Percentiles rank a stretch among this genome's conserved stretches.
Conservation (phyloP, 1,140 invertebrate species). For the Hylaeus volcanicus region DNA sequence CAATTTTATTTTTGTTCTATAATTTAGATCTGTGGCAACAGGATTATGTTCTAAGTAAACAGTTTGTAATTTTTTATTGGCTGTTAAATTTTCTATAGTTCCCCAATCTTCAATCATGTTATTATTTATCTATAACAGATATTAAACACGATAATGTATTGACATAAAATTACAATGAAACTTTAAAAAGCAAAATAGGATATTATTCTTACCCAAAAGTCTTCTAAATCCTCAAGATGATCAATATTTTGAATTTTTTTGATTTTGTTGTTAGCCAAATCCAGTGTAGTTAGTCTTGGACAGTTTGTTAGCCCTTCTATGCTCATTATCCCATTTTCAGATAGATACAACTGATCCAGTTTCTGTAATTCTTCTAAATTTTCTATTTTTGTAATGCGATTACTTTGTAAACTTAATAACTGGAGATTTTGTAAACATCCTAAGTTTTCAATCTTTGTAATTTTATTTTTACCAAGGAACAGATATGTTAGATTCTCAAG, state of each 20-base stretch:
- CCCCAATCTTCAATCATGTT: slow-evolving; percentile 94
- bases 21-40: slow-evolving; percentile 90
- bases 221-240: slow-evolving; percentile 89
- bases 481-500: slow-evolving; percentile 88
- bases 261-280: slow-evolving; percentile 95
- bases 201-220: slow-evolving; percentile 92
- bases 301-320: slow-evolving; percentile 89
- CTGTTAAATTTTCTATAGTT: slow-evolving; percentile 88
- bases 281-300: slow-evolving; percentile 89
- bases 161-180: slow-evolving; percentile 24
- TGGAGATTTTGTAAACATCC: slow-evolving; percentile 88
- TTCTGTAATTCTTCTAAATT: slow-evolving; percentile 88
- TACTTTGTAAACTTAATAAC: slow-evolving; percentile 94
- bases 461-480: slow-evolving; percentile 98
- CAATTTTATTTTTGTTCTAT: slow-evolving; percentile 95
- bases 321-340: slow-evolving; percentile 93
- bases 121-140: slow-evolving; percentile 91
- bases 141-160: slow-evolving; percentile 44
- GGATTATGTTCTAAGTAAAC: slow-evolving; percentile 98
- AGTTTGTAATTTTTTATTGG: slow-evolving; percentile 90
- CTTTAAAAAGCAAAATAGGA: not conserved
- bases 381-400: slow-evolving; percentile 93
- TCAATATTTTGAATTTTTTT: slow-evolving; percentile 89
- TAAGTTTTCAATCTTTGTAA: slow-evolving; percentile 93
- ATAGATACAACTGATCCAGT: slow-evolving; percentile 95